Evolutionary conservation across 1,140 invertebrate species (phyloP), one percentile per base, ranked within the genome.

Genomic region (Ridgeia piscesae): DNA sequence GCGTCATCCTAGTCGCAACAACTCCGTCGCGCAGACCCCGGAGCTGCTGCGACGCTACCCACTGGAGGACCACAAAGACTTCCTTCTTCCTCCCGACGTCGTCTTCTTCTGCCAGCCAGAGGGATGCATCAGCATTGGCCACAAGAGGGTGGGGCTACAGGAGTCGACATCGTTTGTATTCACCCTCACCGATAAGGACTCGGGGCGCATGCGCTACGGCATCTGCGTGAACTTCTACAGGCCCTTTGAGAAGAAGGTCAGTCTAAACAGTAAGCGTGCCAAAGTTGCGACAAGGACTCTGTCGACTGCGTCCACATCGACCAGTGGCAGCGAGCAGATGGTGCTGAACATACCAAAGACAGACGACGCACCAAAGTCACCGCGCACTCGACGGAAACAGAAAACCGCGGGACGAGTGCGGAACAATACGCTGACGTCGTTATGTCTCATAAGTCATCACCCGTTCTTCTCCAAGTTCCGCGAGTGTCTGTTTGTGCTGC

Each of bases 81-180:
- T 99, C 96, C 98, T 98, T 0, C 96, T 99, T 93, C 99, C 99
- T 0, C 96, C 99, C 94, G 99, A 99, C 96, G 99, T 99, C 97
- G 99, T 99, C 11, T 99, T 99, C 95, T 99, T 99, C 96, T 99
- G 99, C 95, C 99, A 99, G 96, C 99, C 99, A 0, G 99, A 99
- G 96, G 99, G 99, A 91, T 99, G 99, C 95, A 95, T 98, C 92
- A 98, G 97, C 93, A 97, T 98, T 89, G 98, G 98, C 35, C 98
- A 98, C 4, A 97, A 98, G 95, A 97, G 98, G 93, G 95, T 95
- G 94, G 95, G 95, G 92, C 93, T 95, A 0, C 96, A 98, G 92
- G 98, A 99, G 95, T 98, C 98, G 35, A 98, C 98, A 58, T 99
- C 99, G 34, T 99, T 99, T 96, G 99, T 99, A 11, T 99, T 99